Percentiles rank a stretch among this genome's conserved stretches.
These are phyloP conservation scores for Ormyrus rosae DNA, from an alignment of 2,888 invertebrate genomes.

Conservation along the genomic window DNA sequence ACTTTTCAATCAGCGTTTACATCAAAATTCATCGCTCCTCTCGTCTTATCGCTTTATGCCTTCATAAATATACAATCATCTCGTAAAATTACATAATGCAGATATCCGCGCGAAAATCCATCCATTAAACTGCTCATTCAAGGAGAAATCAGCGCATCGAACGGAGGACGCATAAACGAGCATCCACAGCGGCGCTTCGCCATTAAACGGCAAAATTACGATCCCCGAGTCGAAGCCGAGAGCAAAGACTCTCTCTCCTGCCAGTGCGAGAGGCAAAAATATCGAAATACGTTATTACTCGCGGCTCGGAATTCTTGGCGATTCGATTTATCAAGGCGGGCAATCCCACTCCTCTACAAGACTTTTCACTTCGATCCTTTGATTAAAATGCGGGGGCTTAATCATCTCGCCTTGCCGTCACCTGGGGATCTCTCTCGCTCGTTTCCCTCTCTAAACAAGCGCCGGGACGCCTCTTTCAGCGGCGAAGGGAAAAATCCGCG, in stretches of 20 bases:
- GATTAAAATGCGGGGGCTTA: conserved; percentile 75
- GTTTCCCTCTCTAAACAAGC: conserved; percentile 42
- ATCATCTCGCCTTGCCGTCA: conserved; percentile 71
- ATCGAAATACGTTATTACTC: conserved; percentile 7
- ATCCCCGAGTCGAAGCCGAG: background rate
- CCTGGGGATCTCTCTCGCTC: conserved; percentile 66
- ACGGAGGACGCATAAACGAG: background rate
- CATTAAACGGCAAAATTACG: conserved; percentile 21
- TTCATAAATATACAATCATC: background rate
- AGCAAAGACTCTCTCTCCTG: background rate
- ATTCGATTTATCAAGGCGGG: conserved; percentile 73
- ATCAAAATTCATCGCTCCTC: background rate
- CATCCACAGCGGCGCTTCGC: background rate
- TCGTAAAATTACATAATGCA: conserved; percentile 17
- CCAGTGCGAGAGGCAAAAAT: background rate
- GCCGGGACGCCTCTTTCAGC: conserved; percentile 49
- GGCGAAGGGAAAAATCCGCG: conserved; percentile 64
- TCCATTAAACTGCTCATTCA: background rate
- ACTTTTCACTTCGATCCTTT: conserved; percentile 74
- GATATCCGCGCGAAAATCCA: conserved; percentile 18
- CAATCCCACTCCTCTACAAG: conserved; percentile 71
- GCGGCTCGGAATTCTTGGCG: conserved; percentile 45
- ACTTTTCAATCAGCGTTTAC: background rate
- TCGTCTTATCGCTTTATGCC: background rate
- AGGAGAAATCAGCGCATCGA: background rate